phyloP scores from a whole-genome alignment of 2,113 vertebrate species.

The Nerophis ophidion region DNA sequence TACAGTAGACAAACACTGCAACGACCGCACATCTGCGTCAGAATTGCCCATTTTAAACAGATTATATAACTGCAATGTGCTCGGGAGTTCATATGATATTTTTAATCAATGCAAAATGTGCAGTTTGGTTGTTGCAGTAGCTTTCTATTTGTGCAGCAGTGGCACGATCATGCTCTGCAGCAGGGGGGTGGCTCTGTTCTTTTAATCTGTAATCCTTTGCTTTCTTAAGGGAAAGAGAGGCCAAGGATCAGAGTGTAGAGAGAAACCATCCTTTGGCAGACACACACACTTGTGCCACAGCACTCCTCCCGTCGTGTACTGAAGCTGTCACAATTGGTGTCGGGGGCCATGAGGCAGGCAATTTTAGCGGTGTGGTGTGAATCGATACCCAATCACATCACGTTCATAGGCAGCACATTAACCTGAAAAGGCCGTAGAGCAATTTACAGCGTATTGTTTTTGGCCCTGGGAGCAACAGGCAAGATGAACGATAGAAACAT shows the following conservation, averaged over 20 bases:
- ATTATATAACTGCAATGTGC: conserved; percentile 66
- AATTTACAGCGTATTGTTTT: conserved; percentile 77
- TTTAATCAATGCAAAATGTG: conserved; percentile 43
- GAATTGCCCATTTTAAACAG: conserved; percentile 47
- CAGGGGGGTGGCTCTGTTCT: conserved; percentile 21
- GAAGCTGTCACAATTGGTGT: conserved; percentile 73
- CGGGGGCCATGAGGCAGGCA: conserved; percentile 77
- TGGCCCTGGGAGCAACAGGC: conserved; percentile 67
- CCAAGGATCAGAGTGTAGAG: conserved; percentile 45
- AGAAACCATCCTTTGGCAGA: conserved; percentile 51
- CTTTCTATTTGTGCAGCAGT: conserved; percentile 32
- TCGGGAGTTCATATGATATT: conserved; percentile 45
- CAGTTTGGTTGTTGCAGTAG: conserved; percentile 11
- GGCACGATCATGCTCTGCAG: conserved; percentile 33
- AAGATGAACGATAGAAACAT: conserved; percentile 59
- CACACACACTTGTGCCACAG: conserved; percentile 33
- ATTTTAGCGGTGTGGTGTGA: conserved; percentile 72
- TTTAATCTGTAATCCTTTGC: conserved; percentile 50
- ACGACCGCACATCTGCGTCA: too few species aligned
- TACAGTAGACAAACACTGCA: conserved; percentile 51
- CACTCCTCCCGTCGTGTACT: conserved; percentile 62
- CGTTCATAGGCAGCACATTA: conserved; percentile 62
- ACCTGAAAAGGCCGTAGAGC: conserved; percentile 65
- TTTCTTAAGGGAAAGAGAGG: conserved; percentile 38
- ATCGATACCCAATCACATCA: conserved; percentile 81